Percentiles rank a stretch among this genome's conserved stretches.
Conservation (phyloP, 2,113 vertebrate species). For the Charadrius vociferus region DNA sequence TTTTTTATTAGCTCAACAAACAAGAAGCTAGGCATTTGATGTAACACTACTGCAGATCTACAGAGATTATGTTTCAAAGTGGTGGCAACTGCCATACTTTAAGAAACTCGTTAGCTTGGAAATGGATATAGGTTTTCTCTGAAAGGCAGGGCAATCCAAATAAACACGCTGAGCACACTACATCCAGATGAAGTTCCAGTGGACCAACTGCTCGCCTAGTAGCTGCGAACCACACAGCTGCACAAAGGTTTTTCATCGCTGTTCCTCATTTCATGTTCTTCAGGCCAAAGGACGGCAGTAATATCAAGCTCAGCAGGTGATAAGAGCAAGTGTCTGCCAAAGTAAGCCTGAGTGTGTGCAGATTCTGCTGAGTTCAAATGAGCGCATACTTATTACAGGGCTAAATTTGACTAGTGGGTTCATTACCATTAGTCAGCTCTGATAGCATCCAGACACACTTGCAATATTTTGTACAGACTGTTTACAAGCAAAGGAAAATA, state of each 20-base stretch:
- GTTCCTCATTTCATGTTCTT: not conserved
- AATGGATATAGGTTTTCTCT: not conserved
- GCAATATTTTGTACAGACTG: not conserved
- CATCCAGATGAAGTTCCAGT: not conserved
- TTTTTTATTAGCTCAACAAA: conserved; percentile 53
- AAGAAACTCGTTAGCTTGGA: conserved; percentile 1
- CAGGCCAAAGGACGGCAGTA: not conserved
- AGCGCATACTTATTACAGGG: not conserved
- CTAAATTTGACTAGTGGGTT: not conserved
- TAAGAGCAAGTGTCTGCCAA: not conserved
- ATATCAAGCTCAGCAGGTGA: not conserved
- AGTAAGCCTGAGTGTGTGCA: not conserved
- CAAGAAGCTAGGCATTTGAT: not conserved
- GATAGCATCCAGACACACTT: not conserved
- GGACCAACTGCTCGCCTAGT: not conserved
- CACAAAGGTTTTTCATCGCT: not conserved
- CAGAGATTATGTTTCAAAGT: conserved; percentile 42
- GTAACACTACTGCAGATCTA: not conserved
- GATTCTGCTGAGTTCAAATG: not conserved
- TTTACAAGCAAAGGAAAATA: not conserved
- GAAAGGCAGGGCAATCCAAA: conserved; percentile 28
- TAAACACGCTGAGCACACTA: not conserved
- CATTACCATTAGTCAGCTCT: not conserved
- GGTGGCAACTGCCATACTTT: not conserved
- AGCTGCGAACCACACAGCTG: not conserved